A percentile compares a stretch with the other conserved stretches of the same genome.
These are phyloP conservation scores for Drosophila birchii DNA, from an alignment of 2,888 invertebrate species.

Conservation along the genomic window DNA sequence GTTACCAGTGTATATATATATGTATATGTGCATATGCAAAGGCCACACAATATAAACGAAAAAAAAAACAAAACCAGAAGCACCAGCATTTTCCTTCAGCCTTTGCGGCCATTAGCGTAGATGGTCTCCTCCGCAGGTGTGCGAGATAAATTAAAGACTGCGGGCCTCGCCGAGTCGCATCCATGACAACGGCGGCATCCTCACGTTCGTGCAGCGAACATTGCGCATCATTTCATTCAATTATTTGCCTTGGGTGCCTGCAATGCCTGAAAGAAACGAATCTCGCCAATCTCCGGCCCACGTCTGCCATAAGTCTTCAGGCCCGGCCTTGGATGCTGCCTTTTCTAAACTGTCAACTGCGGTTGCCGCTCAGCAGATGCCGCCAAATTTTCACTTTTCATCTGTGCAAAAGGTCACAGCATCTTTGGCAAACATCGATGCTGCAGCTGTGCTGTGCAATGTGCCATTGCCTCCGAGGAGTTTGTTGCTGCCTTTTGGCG, in stretches of 20 bases:
- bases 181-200: conserved; percentile 45
- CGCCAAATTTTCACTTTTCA: conserved; percentile 76
- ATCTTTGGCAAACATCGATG: conserved; percentile 24
- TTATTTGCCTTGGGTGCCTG: conserved; percentile 39
- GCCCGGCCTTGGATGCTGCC: conserved; percentile 50
- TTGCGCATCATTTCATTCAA: conserved; percentile 53
- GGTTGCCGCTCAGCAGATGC: conserved; percentile 42
- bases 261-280: conserved; percentile 22
- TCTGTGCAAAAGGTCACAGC: conserved; percentile 69
- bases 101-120: conserved; percentile 35
- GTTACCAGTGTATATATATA: conserved; percentile 6
- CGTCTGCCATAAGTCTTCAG: conserved; percentile 41
- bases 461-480: conserved; percentile 52
- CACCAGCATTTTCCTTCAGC: conserved; percentile 44
- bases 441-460: conserved; percentile 40
- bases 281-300: conserved; percentile 33
- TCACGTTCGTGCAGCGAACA: conserved; percentile 44
- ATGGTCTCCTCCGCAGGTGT: conserved; percentile 68
- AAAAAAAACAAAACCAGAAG: conserved; percentile 62
- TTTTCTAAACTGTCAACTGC: conserved; percentile 77
- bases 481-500: conserved; percentile 1
- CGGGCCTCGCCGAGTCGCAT: conserved; percentile 12
- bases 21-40: conserved; percentile 74
- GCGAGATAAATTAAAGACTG: conserved; percentile 79
- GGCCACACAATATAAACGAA: conserved; percentile 20